A percentile compares a stretch with the other conserved stretches of the same genome.
Evolutionary conservation across 2,113 vertebrate genomes (phyloP).

Genomic region (Pterophyllum scalare): DNA sequence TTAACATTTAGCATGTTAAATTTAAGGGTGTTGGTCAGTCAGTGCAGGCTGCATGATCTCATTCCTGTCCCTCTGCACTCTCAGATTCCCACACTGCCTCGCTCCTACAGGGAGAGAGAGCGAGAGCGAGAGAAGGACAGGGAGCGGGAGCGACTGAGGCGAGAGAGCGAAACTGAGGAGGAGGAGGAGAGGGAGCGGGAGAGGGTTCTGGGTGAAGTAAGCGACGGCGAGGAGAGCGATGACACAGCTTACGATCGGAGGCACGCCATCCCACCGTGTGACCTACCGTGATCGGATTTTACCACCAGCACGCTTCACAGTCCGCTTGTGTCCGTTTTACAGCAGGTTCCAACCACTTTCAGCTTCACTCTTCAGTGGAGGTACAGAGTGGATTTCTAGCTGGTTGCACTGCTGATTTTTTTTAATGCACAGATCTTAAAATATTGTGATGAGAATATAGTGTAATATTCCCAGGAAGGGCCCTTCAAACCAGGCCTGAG

Average conservation of each 20-base stretch:
- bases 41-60: neutral
- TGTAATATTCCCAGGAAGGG: neutral
- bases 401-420: neutral
- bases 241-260: slow-evolving; percentile 82
- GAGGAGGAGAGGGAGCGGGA: slow-evolving; percentile 80
- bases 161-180: slow-evolving; percentile 78
- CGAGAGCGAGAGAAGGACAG: slow-evolving; percentile 49
- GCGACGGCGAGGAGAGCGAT: slow-evolving; percentile 83
- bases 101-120: slow-evolving; percentile 63
- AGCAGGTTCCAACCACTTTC: slow-evolving; percentile 12
- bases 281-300: slow-evolving; percentile 72
- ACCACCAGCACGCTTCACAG: neutral
- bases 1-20: neutral
- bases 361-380: slow-evolving; percentile 5
- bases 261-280: slow-evolving; percentile 66
- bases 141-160: slow-evolving; percentile 66
- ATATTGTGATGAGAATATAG: slow-evolving; percentile 5
- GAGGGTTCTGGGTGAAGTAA: slow-evolving; percentile 65
- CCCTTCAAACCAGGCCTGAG: slow-evolving; percentile 11
- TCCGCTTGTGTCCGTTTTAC: slow-evolving; percentile 1
- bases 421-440: slow-evolving; percentile 7
- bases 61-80: neutral
- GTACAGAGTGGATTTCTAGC: slow-evolving; percentile 16
- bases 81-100: slow-evolving; percentile 72
- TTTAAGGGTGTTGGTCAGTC: neutral